phyloP scores from a whole-genome alignment of 2,797 vertebrate species.

The Gobio occitaniae region DNA sequence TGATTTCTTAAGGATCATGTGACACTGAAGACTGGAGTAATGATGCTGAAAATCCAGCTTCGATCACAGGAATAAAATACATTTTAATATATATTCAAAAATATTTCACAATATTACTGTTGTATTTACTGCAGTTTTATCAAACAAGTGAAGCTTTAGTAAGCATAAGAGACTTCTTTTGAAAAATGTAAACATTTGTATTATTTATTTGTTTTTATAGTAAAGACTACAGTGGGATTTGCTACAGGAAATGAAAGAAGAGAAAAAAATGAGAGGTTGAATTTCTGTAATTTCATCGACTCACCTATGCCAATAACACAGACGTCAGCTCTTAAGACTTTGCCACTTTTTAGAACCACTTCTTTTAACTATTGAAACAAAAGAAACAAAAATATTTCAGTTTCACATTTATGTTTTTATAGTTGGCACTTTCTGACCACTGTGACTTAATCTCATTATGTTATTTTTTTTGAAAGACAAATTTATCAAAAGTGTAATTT shows the following conservation, averaged over 20 bases:
- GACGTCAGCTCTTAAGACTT: constrained; percentile 92
- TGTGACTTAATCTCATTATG: not conserved
- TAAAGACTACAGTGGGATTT: not conserved
- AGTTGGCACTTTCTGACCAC: not conserved
- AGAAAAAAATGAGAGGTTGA: not conserved
- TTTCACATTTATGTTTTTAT: not conserved
- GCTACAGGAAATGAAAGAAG: not conserved
- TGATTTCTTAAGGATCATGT: not conserved
- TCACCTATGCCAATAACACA: constrained; percentile 96
- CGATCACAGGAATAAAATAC: not conserved
- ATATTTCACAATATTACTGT: not conserved
- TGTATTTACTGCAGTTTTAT: not conserved
- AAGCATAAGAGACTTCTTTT: not conserved
- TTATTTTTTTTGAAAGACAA: not conserved
- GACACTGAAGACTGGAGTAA: not conserved
- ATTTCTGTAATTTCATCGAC: constrained; percentile 18
- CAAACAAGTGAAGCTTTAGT: not conserved
- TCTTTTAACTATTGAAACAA: constrained; percentile 87
- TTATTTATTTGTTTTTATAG: not conserved
- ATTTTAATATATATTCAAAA: not conserved
- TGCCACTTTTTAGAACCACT: constrained; percentile 96
- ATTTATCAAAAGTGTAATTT: constrained; percentile 2
- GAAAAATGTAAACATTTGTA: not conserved
- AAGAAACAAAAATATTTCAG: constrained; percentile 32
- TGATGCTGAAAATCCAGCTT: not conserved